Evolutionary conservation across 2,888 invertebrate genomes (phyloP).

Genomic region (Drosophila tanythrix): DNA sequence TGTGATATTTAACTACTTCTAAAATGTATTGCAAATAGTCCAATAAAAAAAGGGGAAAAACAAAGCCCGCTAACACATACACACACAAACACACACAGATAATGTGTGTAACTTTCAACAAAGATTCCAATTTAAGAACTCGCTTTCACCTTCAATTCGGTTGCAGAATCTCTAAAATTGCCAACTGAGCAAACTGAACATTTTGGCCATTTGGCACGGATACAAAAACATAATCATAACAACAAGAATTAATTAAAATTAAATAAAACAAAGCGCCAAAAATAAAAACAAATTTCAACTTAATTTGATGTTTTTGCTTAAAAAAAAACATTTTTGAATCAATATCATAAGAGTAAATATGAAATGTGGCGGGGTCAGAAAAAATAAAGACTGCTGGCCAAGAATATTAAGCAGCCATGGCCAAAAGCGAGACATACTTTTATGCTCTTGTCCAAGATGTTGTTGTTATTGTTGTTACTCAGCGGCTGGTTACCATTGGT

Average conservation of each 20-base stretch:
- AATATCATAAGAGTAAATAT: slow-evolving; percentile 24
- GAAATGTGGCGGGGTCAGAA: slow-evolving; percentile 32
- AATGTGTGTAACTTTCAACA: slow-evolving; percentile 30
- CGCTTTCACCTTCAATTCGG: slow-evolving; percentile 56
- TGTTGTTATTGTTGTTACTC: slow-evolving; percentile 32
- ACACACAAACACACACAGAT: too few relatives aligned
- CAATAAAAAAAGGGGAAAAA: background rate
- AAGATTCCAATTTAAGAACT: slow-evolving; percentile 31
- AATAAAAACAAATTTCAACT: slow-evolving; percentile 19
- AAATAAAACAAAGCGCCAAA: slow-evolving; percentile 22
- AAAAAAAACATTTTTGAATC: slow-evolving; percentile 37
- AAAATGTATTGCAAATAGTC: background rate
- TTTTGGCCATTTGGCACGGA: slow-evolving; percentile 30
- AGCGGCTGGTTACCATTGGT: slow-evolving; percentile 47
- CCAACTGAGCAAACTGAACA: slow-evolving; percentile 3
- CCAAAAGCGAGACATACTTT: slow-evolving; percentile 28
- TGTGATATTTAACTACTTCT: background rate
- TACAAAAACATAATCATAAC: slow-evolving; percentile 16
- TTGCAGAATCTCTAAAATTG: slow-evolving; percentile 17
- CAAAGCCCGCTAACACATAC: background rate
- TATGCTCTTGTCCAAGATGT: slow-evolving; percentile 16
- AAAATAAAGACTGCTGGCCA: slow-evolving; percentile 29
- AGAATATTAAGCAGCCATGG: slow-evolving; percentile 67
- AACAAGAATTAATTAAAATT: slow-evolving; percentile 20
- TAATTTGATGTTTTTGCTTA: slow-evolving; percentile 39